Base-by-base conservation (phyloP, 2,888 invertebrate genomes). In the Arenicola marina region DNA sequence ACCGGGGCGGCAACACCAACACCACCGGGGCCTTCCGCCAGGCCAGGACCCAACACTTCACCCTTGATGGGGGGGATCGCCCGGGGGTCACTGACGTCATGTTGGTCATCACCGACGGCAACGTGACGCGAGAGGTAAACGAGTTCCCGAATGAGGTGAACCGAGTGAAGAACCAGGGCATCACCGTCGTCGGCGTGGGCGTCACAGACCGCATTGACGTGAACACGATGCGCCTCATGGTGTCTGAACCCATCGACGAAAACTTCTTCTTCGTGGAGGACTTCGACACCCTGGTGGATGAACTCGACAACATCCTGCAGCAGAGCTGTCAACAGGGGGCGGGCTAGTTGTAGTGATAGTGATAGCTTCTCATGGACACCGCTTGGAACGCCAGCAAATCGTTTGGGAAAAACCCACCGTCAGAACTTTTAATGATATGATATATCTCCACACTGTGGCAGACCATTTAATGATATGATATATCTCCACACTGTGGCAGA, bases 41-140 rank as follows among this genome's bases (percentile, higher is more conserved):
- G 45, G 54, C 58, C n/a, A 28, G 61, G 29, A 38, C 38, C 11
- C 18, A 11, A 18, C 18, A 15, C 38, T 60, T 43, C 55, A 33
- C 34, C 2, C 18, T n/a, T n/a, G 11, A 7, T 15, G 58, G 54
- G 29, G 65, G 65, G n/a, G 55, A 62, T 28, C 56, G 65, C 18
- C 46, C 34, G 15, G 44, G 57, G 4, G 45, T 57, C 2, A 31
- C 51, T 51, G 54, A 65, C 45, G 18, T 65, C 24, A 59, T 59
- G 2, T 51, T 65, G n/a, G 55, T 65, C 11, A 11, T 65, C 24
- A 65, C 65, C 34, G 65, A 65, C 54, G 65, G 65, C 48, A 24
- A 21, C 48, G 26, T 24, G 26, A 48, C 48, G 15, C 18, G 11
- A 11, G 48, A 48, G 48, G 24, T 24, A 24, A 24, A 48, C 53